Evolutionary conservation across 2,888 invertebrate genomes (phyloP), one percentile per base, ranked within the genome.

Genomic region (Arctia plantaginis): DNA sequence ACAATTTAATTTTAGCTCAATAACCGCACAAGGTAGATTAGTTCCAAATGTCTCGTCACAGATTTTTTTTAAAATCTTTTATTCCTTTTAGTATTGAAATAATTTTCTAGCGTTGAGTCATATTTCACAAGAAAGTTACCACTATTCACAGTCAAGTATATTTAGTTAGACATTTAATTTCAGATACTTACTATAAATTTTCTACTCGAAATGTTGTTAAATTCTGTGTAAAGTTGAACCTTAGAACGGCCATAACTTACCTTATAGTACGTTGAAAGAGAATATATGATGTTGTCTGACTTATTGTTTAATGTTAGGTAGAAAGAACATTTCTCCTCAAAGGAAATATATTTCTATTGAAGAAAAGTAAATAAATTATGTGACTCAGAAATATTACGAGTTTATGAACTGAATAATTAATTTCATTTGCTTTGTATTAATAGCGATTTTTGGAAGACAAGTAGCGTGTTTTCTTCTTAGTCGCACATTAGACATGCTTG

Each of bases 211-310:
- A 76, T 81, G 80, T 75, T 69, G 66, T 75, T 75, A 71, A 76
- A 76, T 76, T 77, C 55, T 72, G 68, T 76, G 69, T 75, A 75
- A 77, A 80, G 81, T 77, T 80, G 65, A 80, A 82, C 76, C 68
- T 68, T 69, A 30, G 35, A 73, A 39, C 30, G 70, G 41, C 70
- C 23, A 71, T 80, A 78, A 74, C 67, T 83, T 76, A 77, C 64
- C 73, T 76, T 66, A 66, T 23, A 23, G 66, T 51, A 72, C 68
- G 68, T 3, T 59, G 66, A 35, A 55, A 39, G 55, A 59, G 47
- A 72, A 69, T 72, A 47, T 66, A 69, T 69, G 30, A 33, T 47
- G n/a, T 75, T 41, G 44, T 7, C 47, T 70, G 70, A n/a, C 71
- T 35, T 71, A 15, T 20, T 20, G 12, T 3, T 69, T 69, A 59